Evolutionary conservation across 2,113 vertebrate genomes (phyloP).

Genomic region (Odocoileus hemionus): DNA sequence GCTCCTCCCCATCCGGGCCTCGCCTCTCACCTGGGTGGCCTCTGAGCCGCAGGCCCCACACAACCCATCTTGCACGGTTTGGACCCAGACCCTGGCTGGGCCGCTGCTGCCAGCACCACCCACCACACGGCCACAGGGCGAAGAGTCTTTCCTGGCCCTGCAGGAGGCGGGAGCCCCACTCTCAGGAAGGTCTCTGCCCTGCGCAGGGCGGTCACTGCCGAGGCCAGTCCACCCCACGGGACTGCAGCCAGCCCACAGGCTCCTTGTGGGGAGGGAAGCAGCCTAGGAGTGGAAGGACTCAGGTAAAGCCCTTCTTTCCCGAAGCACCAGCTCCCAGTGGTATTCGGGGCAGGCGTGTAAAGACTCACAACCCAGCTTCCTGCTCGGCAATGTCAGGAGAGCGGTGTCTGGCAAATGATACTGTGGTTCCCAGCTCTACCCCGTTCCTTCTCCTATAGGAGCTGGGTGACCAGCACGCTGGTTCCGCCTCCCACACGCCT

Average conservation of each 20-base stretch:
- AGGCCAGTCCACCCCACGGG: not conserved
- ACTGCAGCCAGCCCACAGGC: not conserved
- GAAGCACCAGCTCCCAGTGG: not conserved
- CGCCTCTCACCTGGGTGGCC: not conserved
- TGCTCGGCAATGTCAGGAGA: fast-evolving
- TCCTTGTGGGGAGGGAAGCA: not conserved
- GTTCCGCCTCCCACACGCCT: not conserved
- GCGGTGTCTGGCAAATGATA: fast-evolving
- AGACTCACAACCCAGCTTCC: not conserved
- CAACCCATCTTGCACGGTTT: not conserved
- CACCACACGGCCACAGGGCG: not conserved
- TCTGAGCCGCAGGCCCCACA: fast-evolving
- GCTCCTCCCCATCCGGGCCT: not conserved
- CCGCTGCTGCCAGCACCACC: not conserved
- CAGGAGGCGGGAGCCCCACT: fast-evolving
- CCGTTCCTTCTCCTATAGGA: fast-evolving
- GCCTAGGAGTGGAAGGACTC: not conserved
- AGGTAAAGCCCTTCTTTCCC: not conserved
- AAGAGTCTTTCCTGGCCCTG: not conserved
- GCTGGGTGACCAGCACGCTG: fast-evolving
- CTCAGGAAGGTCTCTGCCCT: not conserved
- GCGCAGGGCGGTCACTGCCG: not conserved
- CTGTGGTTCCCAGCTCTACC: fast-evolving
- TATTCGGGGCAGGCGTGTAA: fast-evolving
- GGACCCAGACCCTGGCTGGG: not conserved